phyloP scores from a whole-genome alignment of 37 sponge, comb jelly and placozoan species.

The Aplysina aerophoba region DNA sequence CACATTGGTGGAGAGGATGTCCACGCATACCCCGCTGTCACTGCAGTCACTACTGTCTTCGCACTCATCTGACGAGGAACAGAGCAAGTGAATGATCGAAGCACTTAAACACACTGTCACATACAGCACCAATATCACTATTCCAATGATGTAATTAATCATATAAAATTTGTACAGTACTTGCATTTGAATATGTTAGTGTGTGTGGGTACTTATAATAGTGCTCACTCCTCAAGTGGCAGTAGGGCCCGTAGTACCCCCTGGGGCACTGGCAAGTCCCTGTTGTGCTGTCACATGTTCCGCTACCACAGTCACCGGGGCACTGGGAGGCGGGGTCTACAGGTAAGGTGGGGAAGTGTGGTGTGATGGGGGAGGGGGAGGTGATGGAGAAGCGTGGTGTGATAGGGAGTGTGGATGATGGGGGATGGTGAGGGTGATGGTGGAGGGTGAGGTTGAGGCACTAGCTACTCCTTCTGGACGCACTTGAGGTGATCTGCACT shows the following conservation, averaged over 20 bases:
- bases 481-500: conserved; percentile 24
- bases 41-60: conserved; percentile 54
- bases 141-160: background rate
- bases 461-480: background rate
- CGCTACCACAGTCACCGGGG: conserved; percentile 40
- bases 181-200: background rate
- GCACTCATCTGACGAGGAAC: conserved; percentile 76
- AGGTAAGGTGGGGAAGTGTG: no score
- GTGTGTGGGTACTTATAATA: background rate
- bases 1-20: conserved; percentile 40
- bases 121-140: background rate
- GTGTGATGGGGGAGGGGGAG: no score
- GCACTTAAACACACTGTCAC: background rate
- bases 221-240: conserved; percentile 52
- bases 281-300: conserved; percentile 24
- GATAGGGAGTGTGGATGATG: no score
- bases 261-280: conserved; percentile 47
- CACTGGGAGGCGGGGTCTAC: background rate
- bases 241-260: conserved; percentile 49
- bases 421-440: no score
- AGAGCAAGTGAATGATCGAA: no score
- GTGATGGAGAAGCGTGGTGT: no score
- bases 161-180: background rate
- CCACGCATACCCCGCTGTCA: conserved; percentile 58
- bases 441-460: no score